Percentiles rank a stretch among this genome's conserved stretches.
These are phyloP conservation scores for Campodea augens DNA, from an alignment of 1,140 invertebrate genomes.

Conservation along the genomic window DNA sequence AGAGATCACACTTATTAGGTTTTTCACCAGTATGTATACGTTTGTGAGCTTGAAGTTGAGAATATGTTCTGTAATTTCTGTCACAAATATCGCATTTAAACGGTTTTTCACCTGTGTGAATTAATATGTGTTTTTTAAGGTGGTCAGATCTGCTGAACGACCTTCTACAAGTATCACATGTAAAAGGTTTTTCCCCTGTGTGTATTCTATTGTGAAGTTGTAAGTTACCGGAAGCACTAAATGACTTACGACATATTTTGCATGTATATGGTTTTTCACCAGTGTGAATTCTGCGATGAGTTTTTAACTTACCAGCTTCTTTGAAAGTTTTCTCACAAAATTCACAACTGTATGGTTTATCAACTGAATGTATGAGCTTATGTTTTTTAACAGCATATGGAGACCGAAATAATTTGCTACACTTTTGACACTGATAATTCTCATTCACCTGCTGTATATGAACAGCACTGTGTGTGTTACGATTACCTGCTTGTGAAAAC, in stretches of 20 bases:
- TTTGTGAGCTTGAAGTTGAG: no score
- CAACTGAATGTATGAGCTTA: background rate
- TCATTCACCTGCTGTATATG: background rate
- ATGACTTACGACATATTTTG: conserved; percentile 2
- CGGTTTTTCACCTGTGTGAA: no score
- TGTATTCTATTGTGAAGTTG: background rate
- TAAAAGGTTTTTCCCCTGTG: no score
- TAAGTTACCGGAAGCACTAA: background rate
- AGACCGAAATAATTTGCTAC: conserved; percentile 21
- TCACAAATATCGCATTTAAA: no score
- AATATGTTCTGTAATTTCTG: no score
- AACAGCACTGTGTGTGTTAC: background rate
- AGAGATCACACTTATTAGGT: no score
- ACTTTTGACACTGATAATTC: conserved; percentile 1
- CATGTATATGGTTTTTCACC: conserved; percentile 9
- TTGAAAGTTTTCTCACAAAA: conserved; percentile 22
- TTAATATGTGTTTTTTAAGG: no score
- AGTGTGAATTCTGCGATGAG: conserved; percentile 23
- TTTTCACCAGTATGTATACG: no score
- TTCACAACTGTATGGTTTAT: conserved; percentile 5
- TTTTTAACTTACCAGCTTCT: conserved; percentile 22
- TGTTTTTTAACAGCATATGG: background rate
- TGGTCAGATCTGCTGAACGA: no score
- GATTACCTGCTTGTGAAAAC: background rate
- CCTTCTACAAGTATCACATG: no score